phyloP scores from a whole-genome alignment of 2,797 vertebrate genomes.

The Manis javanica region DNA sequence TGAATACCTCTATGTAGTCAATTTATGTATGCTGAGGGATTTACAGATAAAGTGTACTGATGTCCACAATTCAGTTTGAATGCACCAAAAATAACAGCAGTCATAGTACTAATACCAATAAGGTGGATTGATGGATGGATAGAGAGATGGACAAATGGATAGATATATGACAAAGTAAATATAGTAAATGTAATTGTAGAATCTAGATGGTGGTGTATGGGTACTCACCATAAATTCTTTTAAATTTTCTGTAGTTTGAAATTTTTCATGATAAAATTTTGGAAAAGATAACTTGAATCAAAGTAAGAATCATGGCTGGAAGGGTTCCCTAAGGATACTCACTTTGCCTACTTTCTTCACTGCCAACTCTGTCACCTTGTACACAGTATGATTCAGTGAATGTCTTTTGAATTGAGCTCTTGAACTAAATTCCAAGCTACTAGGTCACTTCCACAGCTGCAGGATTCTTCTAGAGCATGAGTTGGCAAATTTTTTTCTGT shows the following conservation, averaged over 20 bases:
- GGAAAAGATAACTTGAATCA: neutral
- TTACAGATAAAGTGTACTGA: neutral
- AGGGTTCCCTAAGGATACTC: neutral
- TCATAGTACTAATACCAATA: neutral
- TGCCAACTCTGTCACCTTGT: neutral
- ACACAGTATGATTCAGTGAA: neutral
- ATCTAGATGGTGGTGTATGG: neutral
- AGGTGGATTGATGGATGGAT: neutral
- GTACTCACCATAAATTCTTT: neutral
- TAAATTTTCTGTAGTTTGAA: neutral
- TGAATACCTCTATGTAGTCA: neutral
- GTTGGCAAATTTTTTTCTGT: neutral
- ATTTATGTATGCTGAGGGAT: neutral
- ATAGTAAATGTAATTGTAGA: neutral
- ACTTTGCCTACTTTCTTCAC: neutral
- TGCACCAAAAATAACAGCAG: neutral
- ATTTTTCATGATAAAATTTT: neutral
- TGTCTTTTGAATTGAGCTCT: neutral
- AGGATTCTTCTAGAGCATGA: neutral
- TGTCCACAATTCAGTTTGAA: conserved; percentile 1
- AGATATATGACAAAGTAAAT: neutral
- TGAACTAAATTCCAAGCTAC: conserved; percentile 34
- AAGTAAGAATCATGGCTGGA: neutral
- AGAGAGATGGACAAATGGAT: neutral
- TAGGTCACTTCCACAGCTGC: neutral